Percentiles rank a stretch among this genome's conserved stretches.
These are phyloP conservation scores for Nycteola revayana DNA, from an alignment of 2,888 invertebrate species.

Conservation along the genomic window DNA sequence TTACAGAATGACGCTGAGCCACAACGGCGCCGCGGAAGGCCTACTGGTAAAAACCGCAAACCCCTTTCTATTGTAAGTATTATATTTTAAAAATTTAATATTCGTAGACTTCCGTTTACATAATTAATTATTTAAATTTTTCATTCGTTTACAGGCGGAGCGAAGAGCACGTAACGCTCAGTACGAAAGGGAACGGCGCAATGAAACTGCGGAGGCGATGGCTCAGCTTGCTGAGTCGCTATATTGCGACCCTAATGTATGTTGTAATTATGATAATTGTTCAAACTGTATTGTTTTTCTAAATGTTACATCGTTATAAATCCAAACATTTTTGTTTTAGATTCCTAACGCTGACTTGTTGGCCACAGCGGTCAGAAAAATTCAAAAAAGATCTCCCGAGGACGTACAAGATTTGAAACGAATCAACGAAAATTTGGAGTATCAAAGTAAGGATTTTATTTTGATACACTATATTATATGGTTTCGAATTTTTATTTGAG, in stretches of 20 bases:
- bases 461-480: too few species aligned
- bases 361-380: too few species aligned
- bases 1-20: constrained; percentile 2
- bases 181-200: constrained; percentile 49
- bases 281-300: too few species aligned
- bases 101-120: too few species aligned
- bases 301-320: too few species aligned
- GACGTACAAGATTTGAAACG: constrained; percentile 22
- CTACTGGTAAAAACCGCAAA: constrained; percentile 42
- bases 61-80: constrained; percentile 46
- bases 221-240: constrained; percentile 37
- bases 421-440: constrained; percentile 31
- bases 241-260: constrained; percentile 32
- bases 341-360: too few species aligned
- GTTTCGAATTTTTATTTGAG: too few species aligned
- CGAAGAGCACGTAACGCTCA: constrained; percentile 49
- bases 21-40: constrained; percentile 43
- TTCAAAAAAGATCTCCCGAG: too few species aligned
- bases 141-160: constrained; percentile 35
- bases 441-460: constrained; percentile 29
- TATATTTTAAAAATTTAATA: background rate
- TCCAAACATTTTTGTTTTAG: too few species aligned
- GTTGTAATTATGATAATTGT: too few species aligned
- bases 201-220: constrained; percentile 42
- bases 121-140: too few species aligned